Evolutionary conservation across 2,797 vertebrate species (phyloP).

Genomic region (Sebastes dallii): DNA sequence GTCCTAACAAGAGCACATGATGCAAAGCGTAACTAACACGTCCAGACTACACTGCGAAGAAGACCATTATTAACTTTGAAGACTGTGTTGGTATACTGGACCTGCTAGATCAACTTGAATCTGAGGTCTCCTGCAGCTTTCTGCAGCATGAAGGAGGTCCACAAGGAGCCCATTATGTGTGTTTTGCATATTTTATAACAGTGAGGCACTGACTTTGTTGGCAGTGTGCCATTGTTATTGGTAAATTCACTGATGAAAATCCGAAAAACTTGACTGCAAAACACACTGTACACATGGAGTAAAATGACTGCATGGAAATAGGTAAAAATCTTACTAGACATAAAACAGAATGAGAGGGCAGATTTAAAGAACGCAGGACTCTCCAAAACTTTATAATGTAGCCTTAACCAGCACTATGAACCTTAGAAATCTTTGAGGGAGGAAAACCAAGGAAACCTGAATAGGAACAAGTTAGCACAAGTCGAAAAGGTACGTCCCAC

Average conservation of each 20-base stretch:
- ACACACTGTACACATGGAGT: not conserved
- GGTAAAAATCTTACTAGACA: not conserved
- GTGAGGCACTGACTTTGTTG: not conserved
- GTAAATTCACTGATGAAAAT: not conserved
- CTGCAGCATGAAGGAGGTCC: not conserved
- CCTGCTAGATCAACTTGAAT: not conserved
- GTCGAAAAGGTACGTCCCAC: not conserved
- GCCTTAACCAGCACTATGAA: not conserved
- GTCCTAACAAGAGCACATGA: conserved; percentile 20
- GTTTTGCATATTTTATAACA: not conserved
- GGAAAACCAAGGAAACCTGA: not conserved
- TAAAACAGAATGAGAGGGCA: not conserved
- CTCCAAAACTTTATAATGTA: not conserved
- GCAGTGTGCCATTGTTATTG: not conserved
- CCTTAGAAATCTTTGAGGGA: not conserved
- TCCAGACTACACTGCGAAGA: conserved; percentile 6
- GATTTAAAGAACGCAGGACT: too few species aligned
- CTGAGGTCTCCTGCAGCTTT: not conserved
- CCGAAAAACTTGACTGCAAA: not conserved
- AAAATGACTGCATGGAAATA: not conserved
- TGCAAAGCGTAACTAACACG: conserved; percentile 23
- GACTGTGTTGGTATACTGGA: not conserved
- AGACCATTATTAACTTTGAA: conserved; percentile 12
- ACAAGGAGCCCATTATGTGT: not conserved
- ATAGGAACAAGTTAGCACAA: not conserved